Base-by-base conservation (phyloP, 1,140 invertebrate genomes). In the Reticulitermes speratus region DNA sequence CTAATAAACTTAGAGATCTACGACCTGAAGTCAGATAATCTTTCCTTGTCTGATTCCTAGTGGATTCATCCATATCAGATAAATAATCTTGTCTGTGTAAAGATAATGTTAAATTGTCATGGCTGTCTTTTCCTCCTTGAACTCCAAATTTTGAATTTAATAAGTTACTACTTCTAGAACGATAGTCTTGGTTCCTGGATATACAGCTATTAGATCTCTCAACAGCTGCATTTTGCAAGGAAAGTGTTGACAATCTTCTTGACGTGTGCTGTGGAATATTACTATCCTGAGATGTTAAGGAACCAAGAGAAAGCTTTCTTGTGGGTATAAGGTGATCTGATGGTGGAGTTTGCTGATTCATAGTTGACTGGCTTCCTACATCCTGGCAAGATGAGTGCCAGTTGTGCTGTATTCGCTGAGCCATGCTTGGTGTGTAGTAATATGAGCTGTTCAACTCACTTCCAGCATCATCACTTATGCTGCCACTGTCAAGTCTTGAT, bases 1-100 rank as follows among this genome's bases (percentile, higher is more conserved):
- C 84, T 65, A 84, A 65, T 30, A 84, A 65, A 65, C 84, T 84
- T 11, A 84, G 84, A 32, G 84, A 55, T 65, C 84, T 52, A 30
- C 84, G 84, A 30, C 45, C 55, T 65, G 59, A 23, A 30, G 84
- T 45, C 19, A 84, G 25, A 45, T 84, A 55, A 65, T 44, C 45
- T 83, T 30, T 25, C n/a, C 65, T 75, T 75, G 65, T 75, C 5
- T 75, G n/a, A 65, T 19, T 8, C n/a, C 9, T 75, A 30, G n/a
- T 30, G n/a, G 65, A n/a, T 30, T 75, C 25, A 12, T 75, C 25
- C 30, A 25, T 30, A 30, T 30, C n/a, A 55, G 52, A 21, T 16
- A 55, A 19, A 21, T 6, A 55, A 55, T 55, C 52, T 55, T 55
- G 14, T 21, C 52, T 55, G 5, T 5, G 19, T 6, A 55, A 21